Evolutionary conservation across 2,888 invertebrate species (phyloP), one percentile per base, ranked within the genome.

Genomic region (Teleogryllus oceanicus): DNA sequence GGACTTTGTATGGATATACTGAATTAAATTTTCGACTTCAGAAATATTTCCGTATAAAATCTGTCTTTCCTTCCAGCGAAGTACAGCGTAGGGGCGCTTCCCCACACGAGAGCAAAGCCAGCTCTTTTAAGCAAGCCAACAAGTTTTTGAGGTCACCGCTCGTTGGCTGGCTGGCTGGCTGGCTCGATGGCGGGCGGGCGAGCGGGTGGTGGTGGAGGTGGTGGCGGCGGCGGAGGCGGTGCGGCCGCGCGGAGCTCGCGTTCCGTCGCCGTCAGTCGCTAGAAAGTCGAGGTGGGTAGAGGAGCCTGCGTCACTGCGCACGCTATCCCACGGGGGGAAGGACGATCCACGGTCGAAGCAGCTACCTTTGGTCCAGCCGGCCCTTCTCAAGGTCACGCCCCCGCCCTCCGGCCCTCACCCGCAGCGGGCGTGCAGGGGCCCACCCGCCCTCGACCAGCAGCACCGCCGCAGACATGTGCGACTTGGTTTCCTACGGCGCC

Each of bases 91-190:
- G 12, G 62, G 18, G 62, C 62, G 62, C 62, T 8, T 62, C 16
- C 62, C n/a, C n/a, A 11, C n/a, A 62, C 16, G 16, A 62, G 62
- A 13, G 13, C 62, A 62, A 13, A 62, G 62, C n/a, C 62, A n/a
- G 37, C 37, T 37, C 37, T 37, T 37, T 37, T 37, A 37, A 37
- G 37, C 37, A 62, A 62, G 62, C 62, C 62, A 13, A 62, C 62
- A 62, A 13, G 62, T 62, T 62, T 62, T 62, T 62, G 62, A 62
- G 62, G 62, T 62, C 62, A 62, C 62, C 62, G n/a, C n/a, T 62
- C 62, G 62, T n/a, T 62, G 62, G 62, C n/a, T 62, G 62, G 62
- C n/a, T n/a, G 62, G 37, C 5, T 8, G 12, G 13, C 5, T 11
- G 62, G 62, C n/a, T 21, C 21, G 21, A 21, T 3, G 18, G 62